Evolutionary conservation across 2,113 vertebrate species (phyloP).

Genomic region (Leptobrachium leishanense): DNA sequence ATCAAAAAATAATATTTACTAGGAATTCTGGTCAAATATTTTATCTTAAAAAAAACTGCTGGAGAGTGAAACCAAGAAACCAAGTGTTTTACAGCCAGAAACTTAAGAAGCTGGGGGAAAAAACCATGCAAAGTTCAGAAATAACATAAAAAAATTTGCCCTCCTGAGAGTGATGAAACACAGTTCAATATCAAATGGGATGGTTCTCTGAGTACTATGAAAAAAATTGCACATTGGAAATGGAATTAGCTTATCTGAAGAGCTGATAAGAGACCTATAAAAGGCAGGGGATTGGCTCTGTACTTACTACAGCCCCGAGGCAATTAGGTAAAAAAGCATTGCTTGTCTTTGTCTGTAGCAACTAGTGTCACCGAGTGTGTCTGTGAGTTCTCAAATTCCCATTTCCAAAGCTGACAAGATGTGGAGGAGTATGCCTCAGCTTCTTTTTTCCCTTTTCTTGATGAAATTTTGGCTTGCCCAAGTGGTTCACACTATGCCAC

Average conservation of each 20-base stretch:
- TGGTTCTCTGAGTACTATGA: slow-evolving; percentile 56
- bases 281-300: slow-evolving; percentile 62
- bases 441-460: slow-evolving; percentile 55
- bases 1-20: no score
- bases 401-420: slow-evolving; percentile 39
- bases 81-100: no score
- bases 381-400: slow-evolving; percentile 11
- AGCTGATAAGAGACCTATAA: slow-evolving; percentile 78
- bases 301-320: slow-evolving; percentile 51
- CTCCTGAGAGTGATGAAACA: slow-evolving; percentile 53
- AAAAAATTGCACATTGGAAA: slow-evolving; percentile 45
- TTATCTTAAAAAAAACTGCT: no score
- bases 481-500: slow-evolving; percentile 58
- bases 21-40: no score
- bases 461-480: slow-evolving; percentile 55
- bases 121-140: no score
- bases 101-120: no score
- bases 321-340: slow-evolving; percentile 38
- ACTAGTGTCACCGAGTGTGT: slow-evolving; percentile 8
- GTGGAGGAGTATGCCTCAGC: slow-evolving; percentile 14
- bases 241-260: slow-evolving; percentile 70
- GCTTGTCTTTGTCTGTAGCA: slow-evolving; percentile 27
- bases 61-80: no score
- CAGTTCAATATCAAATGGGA: slow-evolving; percentile 52
- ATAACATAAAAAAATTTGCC: no score